Conservation (phyloP, 2,797 vertebrate genomes). For the Alauda arvensis region DNA sequence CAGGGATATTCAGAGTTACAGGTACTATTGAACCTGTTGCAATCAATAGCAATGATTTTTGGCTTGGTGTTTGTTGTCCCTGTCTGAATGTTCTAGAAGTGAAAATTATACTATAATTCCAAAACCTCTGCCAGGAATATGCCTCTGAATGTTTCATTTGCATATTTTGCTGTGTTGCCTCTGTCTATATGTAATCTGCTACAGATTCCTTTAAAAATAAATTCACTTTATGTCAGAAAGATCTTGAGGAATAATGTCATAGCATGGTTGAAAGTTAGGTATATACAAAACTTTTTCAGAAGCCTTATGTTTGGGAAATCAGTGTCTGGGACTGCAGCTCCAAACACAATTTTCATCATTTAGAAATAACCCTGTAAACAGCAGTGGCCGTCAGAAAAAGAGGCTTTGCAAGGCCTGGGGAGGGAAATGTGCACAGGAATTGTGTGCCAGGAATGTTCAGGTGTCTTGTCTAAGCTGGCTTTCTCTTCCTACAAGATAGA, state of each 20-base stretch:
- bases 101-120: not conserved
- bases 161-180: not conserved
- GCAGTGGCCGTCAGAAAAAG: not conserved
- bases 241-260: not conserved
- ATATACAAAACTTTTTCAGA: not conserved
- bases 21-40: not conserved
- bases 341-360: not conserved
- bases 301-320: not conserved
- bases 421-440: not conserved
- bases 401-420: not conserved
- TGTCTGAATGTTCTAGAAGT: not conserved
- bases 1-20: not conserved
- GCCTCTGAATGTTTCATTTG: not conserved
- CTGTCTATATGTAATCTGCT: not conserved
- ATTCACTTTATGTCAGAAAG: not conserved
- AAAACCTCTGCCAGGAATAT: not conserved
- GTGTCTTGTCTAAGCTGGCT: not conserved
- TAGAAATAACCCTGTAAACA: not conserved
- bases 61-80: not conserved
- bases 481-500: not conserved
- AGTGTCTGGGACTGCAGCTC: not conserved
- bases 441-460: not conserved
- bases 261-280: not conserved
- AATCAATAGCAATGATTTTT: not conserved
- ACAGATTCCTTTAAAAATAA: not conserved